phyloP scores from a whole-genome alignment of 1,140 invertebrate genomes.

The Trichogramma pretiosum region DNA sequence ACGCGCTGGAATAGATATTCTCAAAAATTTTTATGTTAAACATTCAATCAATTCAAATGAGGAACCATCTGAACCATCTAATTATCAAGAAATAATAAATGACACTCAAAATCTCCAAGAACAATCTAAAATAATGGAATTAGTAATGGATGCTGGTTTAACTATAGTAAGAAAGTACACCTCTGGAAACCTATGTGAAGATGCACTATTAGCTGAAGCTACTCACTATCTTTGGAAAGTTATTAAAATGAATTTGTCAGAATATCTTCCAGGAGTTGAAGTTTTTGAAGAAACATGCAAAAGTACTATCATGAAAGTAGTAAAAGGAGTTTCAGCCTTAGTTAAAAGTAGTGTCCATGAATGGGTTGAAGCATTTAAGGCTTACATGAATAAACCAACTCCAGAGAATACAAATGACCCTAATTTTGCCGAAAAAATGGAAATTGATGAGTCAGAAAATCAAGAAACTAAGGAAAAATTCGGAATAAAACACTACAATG shows the following conservation, averaged over 20 bases:
- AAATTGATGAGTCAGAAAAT: neutral
- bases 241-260: neutral
- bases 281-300: neutral
- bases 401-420: neutral
- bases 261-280: neutral
- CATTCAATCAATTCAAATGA: neutral
- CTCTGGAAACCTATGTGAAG: neutral
- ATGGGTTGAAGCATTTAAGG: neutral
- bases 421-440: neutral
- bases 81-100: neutral
- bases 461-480: neutral
- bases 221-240: slow-evolving; percentile 4
- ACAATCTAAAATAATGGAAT: neutral
- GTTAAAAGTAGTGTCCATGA: neutral
- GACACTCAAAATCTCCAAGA: neutral
- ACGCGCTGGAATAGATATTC: neutral
- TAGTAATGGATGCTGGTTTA: neutral
- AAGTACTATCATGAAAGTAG: neutral
- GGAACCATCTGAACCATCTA: neutral
- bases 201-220: neutral
- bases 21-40: neutral
- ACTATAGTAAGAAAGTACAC: neutral
- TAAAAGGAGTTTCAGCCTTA: neutral
- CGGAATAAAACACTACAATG: too few species aligned
- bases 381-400: neutral